Base-by-base conservation (phyloP, 1,140 invertebrate genomes). In the Papilio aristodemus region DNA sequence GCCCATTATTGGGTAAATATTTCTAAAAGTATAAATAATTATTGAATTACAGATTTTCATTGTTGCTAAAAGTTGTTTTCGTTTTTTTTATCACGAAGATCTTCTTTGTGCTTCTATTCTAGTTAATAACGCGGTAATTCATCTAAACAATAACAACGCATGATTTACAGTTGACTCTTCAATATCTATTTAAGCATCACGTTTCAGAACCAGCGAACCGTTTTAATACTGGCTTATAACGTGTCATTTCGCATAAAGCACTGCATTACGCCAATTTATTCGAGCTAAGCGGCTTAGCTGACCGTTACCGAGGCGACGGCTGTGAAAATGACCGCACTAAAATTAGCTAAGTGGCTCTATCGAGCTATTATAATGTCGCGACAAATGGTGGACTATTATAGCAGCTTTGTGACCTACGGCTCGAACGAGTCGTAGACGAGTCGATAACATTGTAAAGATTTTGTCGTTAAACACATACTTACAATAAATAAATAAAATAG, bases 271-370 rank as follows among this genome's bases (percentile, higher is more conserved):
- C 22, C 22, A 22, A 50, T 50, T 64, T 77, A 73, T 62, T 71
- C 25, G 41, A 54, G 69, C 73, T 83, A 81, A 83, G 71, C 77
- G 22, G 74, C 74, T 80, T 78, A 77, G 37, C 58, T 57, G 36
- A 73, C 68, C 76, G 74, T 78, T 83, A 77, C 74, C 27, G 60
- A 63, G 69, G 41, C 68, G 72, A 74, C 77, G 74, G 72, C 75
- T 82, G 82, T 78, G 79, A 83, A 81, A 79, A 79, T 66, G 59
- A 43, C 72, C 66, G 60, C 72, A 78, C 76, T 79, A 78, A 79
- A 82, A 79, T 80, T 83, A 79, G 75, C 79, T 77, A 77, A 80
- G 79, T 79, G 72, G 79, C 79, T 82, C 76, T 81, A 84, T 81
- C 73, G 71, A 74, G 67, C 59, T 41, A 71, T 62, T 71, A 46